Conservation (phyloP, 2,113 vertebrate species). For the Psittacara wagleri region DNA sequence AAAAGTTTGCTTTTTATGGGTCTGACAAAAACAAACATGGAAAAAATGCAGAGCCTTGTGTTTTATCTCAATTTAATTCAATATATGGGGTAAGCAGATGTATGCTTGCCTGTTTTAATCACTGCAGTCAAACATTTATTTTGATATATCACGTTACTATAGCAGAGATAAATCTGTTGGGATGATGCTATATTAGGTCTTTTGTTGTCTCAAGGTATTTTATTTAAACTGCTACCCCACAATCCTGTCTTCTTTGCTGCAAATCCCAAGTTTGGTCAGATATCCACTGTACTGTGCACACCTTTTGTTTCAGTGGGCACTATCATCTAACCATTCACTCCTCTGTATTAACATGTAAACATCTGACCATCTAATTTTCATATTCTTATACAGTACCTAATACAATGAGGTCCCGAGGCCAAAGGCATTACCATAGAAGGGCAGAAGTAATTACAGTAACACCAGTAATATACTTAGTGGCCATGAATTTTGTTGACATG, state of each 20-base stretch:
- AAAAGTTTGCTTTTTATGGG: neutral
- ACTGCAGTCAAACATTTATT: neutral
- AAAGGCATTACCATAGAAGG: neutral
- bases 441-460: slow-evolving; percentile 7
- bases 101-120: neutral
- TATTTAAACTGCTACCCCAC: neutral
- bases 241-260: neutral
- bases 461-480: neutral
- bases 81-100: neutral
- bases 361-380: neutral
- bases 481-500: neutral
- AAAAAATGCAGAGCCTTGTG: neutral
- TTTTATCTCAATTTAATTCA: neutral
- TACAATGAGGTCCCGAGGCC: neutral
- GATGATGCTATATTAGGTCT: neutral
- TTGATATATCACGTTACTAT: neutral
- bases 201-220: neutral
- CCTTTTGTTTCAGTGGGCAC: neutral
- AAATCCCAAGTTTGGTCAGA: neutral
- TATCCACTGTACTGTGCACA: neutral
- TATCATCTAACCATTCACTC: neutral
- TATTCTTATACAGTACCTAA: neutral
- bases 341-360: neutral
- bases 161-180: neutral
- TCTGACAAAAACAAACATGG: neutral